A percentile compares a stretch with the other conserved stretches of the same genome.
These are phyloP conservation scores for Micronycteris hirsuta DNA, from an alignment of 2,113 vertebrate species.

Conservation along the genomic window DNA sequence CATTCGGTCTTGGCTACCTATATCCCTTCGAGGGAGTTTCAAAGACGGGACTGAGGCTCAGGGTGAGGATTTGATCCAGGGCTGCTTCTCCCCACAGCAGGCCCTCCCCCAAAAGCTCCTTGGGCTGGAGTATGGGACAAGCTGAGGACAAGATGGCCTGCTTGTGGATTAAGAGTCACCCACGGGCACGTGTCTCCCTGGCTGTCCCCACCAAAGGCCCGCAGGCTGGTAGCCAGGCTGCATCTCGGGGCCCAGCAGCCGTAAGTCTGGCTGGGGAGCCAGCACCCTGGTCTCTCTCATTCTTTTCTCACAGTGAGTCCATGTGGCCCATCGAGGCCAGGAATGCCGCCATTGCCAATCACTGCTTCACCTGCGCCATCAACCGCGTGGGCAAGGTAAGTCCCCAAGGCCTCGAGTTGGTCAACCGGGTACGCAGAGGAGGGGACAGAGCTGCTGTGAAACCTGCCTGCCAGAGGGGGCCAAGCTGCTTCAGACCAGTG, in stretches of 20 bases:
- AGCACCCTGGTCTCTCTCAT: neutral
- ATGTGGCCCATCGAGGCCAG: conserved; percentile 96
- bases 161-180: neutral
- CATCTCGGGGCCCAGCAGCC: neutral
- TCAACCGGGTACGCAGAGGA: neutral
- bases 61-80: neutral
- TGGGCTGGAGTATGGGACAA: neutral
- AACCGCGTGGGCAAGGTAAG: conserved; percentile 94
- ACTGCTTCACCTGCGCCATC: conserved; percentile 96
- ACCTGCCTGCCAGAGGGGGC: neutral
- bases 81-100: too few species aligned
- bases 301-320: conserved; percentile 85
- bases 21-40: neutral
- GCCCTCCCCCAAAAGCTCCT: too few species aligned
- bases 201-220: neutral
- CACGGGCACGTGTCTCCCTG: accelerated
- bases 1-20: neutral
- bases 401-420: neutral
- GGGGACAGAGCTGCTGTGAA: neutral
- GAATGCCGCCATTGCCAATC: conserved; percentile 96
- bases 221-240: neutral
- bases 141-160: neutral
- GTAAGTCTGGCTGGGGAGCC: neutral
- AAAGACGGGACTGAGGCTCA: neutral
- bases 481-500: neutral